Evolutionary conservation across 1,140 invertebrate species (phyloP), one percentile per base, ranked within the genome.

Genomic region (Drosophila pruinosa): DNA sequence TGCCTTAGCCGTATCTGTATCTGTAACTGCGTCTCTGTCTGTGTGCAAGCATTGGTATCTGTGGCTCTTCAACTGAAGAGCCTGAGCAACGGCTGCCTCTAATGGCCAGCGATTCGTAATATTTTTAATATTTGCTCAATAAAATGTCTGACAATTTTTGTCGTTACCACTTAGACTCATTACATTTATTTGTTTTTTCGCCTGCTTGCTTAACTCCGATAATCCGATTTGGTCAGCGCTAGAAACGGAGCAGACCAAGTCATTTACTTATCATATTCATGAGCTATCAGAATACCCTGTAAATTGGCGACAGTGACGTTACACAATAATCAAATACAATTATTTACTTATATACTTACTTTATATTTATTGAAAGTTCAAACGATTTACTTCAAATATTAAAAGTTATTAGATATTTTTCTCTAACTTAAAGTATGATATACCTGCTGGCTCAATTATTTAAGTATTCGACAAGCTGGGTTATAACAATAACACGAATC

Each of bases 91-190:
- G 81, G 81, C 81, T 85, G 81, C 73, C 45, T 72, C 70, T 85
- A 85, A 85, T 85, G 82, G 80, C 68, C 74, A 86, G 64, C 81
- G 81, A 85, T 85, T 85, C 76, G 81, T 85, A 85, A 85, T 85
- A 85, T 85, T 85, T 85, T 85, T 85, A 85, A 85, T 85, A 85
- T 85, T 85, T 85, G 81, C 81, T 80, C 81, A 86, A 85, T 85
- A 85, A 85, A 85, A 85, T 85, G 76, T 85, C 73, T 58, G 79
- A 78, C 79, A 78, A 83, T 82, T 82, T 78, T 63, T 68, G 74
- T 78, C 64, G 50, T 67, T 70, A 76, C 72, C 80, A 85, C 75
- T 83, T 83, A 76, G 62, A 83, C 80, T 83, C 80, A 83, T 83
- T 83, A 83, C 80, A 85, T 83, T 83, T 85, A 85, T 85, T 85